Base-by-base conservation (phyloP, 2,797 vertebrate species). In the Crypturellus tataupa region DNA sequence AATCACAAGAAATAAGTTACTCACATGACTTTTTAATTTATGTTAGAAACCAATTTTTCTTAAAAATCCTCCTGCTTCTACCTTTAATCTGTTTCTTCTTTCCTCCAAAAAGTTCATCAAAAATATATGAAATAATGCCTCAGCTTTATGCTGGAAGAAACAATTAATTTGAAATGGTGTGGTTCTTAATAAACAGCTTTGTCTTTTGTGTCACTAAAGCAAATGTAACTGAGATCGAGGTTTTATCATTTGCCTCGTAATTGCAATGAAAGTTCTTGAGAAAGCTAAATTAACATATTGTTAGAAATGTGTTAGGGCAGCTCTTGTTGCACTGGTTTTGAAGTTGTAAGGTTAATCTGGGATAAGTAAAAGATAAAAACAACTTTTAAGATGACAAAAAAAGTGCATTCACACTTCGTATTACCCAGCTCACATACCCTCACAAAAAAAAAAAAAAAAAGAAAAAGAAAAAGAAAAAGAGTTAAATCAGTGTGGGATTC, bases 281-380 rank as follows among this genome's bases (percentile, higher is more conserved):
- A 93, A 91, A 85, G 64, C 19, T 90, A 93, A 91, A 91, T 85
- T 70, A 95, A 62, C 31, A 12, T 80, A 46, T 58, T 93, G 47
- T 91, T 35, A 86, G 60, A 92, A 93, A 39, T 63, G 10, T 81
- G 15, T 27, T n/a, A 93, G 68, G 16, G 37, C 23, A 84, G 25
- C 35, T 84, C 33, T 69, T 49, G 77, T 59, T 89, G 60, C 31
- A 59, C 37, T 75, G 70, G 14, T 73, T 89, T 78, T 63, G 71
- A 88, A 86, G 56, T 35, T 78, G 9, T 47, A 60, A 39, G 6
- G 6, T 80, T 56, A 79, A 55, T 44, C 42, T 67, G 70, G 27
- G 20, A 78, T 67, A 67, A 58, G 84, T 86, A 73, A 58, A 91
- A 77, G n/a, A 78, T 51, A 58, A 95, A 77, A 85, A 13, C 6